phyloP scores from a whole-genome alignment of 2,888 invertebrate genomes.

The Yponomeuta evonymella region DNA sequence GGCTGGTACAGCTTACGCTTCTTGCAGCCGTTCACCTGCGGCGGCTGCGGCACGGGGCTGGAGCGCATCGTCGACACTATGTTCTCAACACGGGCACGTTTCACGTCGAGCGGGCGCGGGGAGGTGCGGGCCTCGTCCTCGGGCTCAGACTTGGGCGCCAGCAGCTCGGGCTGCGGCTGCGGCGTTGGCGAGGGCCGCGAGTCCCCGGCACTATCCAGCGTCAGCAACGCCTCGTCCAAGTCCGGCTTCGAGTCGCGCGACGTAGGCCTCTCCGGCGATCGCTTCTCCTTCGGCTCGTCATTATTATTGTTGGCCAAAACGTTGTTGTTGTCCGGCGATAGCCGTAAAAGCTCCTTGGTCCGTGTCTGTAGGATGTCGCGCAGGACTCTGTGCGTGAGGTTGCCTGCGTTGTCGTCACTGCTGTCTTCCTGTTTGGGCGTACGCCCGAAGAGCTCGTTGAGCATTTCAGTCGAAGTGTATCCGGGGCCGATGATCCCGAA shows the following conservation, averaged over 20 bases:
- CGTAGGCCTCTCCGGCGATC: conserved; percentile 77
- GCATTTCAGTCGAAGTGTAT: conserved; percentile 93
- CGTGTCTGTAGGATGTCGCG: conserved; percentile 93
- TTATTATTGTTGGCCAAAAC: conserved; percentile 75
- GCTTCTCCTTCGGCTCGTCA: conserved; percentile 73
- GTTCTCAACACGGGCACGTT: conserved; percentile 95
- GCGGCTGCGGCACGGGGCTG: conserved; percentile 84
- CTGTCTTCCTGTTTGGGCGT: conserved; percentile 83
- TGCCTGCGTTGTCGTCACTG: conserved; percentile 71
- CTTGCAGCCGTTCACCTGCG: conserved; percentile 93
- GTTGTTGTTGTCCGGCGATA: conserved; percentile 77
- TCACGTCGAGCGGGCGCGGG: conserved; percentile 84
- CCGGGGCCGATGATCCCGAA: conserved; percentile 90
- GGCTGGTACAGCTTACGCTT: conserved; percentile 97
- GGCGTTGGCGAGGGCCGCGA: conserved; percentile 70
- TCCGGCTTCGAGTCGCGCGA: conserved; percentile 79
- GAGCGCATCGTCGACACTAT: conserved; percentile 96
- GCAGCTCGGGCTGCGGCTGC: conserved; percentile 75
- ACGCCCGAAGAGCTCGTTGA: conserved; percentile 91
- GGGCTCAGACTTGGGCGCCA: conserved; percentile 81
- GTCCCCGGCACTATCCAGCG: conserved; percentile 73
- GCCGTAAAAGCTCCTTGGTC: conserved; percentile 86
- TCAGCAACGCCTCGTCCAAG: conserved; percentile 78
- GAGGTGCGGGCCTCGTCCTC: conserved; percentile 70
- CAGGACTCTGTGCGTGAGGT: conserved; percentile 88